A percentile compares a stretch with the other conserved stretches of the same genome.
These are phyloP conservation scores for Alexandromys fortis DNA, from an alignment of 2,113 vertebrate species.

Conservation along the genomic window DNA sequence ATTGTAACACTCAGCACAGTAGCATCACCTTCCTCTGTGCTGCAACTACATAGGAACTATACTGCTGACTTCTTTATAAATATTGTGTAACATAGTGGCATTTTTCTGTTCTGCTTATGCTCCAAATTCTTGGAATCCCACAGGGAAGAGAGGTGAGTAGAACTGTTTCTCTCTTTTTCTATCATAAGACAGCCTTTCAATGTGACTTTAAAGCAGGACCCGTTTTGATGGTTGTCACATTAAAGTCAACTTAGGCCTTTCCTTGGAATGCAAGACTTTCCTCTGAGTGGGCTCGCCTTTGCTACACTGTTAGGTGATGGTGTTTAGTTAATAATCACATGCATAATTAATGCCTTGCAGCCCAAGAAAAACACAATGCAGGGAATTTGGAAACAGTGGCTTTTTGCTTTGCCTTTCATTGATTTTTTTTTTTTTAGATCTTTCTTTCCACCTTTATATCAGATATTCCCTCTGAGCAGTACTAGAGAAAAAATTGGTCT, in stretches of 20 bases:
- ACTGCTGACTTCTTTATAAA: conserved; percentile 71
- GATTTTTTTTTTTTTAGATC: not conserved
- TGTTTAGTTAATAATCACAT: conserved; percentile 48
- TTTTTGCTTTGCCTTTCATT: not conserved
- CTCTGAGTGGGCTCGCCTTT: conserved; percentile 5
- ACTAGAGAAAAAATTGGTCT: conserved; percentile 48
- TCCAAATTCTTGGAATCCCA: conserved; percentile 85
- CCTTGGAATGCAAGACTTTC: conserved; percentile 52
- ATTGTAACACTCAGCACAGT: conserved; percentile 39
- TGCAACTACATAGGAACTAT: conserved; percentile 42
- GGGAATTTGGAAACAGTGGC: not conserved
- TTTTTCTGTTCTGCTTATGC: conserved; percentile 82
- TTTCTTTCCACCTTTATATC: not conserved
- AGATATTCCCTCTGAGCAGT: conserved; percentile 61
- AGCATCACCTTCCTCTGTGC: not conserved
- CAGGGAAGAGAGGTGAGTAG: conserved; percentile 91
- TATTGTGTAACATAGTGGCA: conserved; percentile 69
- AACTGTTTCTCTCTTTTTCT: conserved; percentile 60
- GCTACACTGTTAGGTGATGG: not conserved
- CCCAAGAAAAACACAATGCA: not conserved
- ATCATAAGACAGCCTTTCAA: conserved; percentile 49
- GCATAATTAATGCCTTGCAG: not conserved
- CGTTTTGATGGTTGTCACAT: conserved; percentile 50
- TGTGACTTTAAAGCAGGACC: conserved; percentile 47
- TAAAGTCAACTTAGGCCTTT: conserved; percentile 53